Evolutionary conservation across 2,113 vertebrate species (phyloP), one percentile per base, ranked within the genome.

Genomic region (Choloepus hoffmanni): DNA sequence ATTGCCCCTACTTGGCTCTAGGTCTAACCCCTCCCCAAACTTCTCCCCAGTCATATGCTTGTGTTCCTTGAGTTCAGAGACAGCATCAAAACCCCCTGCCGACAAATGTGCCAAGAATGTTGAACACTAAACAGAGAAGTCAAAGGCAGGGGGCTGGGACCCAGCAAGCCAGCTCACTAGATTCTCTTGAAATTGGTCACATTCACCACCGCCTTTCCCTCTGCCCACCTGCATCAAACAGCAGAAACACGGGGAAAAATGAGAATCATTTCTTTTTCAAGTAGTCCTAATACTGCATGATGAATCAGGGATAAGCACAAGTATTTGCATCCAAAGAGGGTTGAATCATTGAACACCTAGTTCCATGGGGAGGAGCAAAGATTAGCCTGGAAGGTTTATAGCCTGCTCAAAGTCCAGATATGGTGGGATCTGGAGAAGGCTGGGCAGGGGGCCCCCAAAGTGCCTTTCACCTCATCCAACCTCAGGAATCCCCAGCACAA

Each of bases 181-280:
- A 78, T 65, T 95, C 55, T 88, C 72, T 85, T 85, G 30, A 65
- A 94, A 90, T 43, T 63, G 24, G 36, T 72, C 86, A 90, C 36
- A 65, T 43, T 93, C 82, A 85, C n/a, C 48, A 58, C 5, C 12
- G 28, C 23, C 16, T 58, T 55, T 63, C 45, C 87, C 62, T 65
- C 81, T 90, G 48, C 23, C 48, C 53, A 76, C 74, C 63, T 14
- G 93, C 70, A 67, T 83, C 91, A 91, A 93, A 94, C 10, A 93
- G 70, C 82, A 89, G 76, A 55, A 67, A 92, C 28, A 28, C 15
- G 0, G 58, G 73, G 58, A 45, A 81, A 91, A 76, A 94, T 45
- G 33, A 96, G 89, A 96, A 92, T 62, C 33, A 76, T 72, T 92
- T 86, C 15, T 89, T 93, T 96, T 82, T 86, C 68, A 94, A 89